Base-by-base conservation (phyloP, 2,113 vertebrate genomes). In the Noturus placidus region DNA sequence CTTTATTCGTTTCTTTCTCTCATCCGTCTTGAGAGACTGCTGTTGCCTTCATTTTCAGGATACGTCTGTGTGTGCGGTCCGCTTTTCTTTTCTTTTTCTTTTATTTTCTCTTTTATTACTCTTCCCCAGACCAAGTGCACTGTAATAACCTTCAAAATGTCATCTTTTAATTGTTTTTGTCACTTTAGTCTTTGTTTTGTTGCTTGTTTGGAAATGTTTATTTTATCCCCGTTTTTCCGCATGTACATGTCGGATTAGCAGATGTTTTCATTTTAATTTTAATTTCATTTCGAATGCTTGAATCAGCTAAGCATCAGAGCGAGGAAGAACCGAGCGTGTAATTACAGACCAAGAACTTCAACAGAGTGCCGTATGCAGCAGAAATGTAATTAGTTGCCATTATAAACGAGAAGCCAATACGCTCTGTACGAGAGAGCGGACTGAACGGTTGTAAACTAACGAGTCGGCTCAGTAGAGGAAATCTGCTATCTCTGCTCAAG, bases 61-160 rank as follows among this genome's bases (percentile, higher is more conserved):
- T 89, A 76, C 87, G 88, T 93, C 91, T 46, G 78, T 46, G 54
- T 70, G 65, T 80, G 79, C 10, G 63, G 59, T 84, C 78, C 86
- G 30, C 22, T 74, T 57, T 69, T 79, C 5, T 46, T 79, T 82
- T 57, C 78, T 46, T 63, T 69, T 86, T 67, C 57, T 20, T 82
- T 91, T 88, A 72, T 65, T 56, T 74, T 77, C 30, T 88, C 25
- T 33, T 46, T 82, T 65, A 56, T 6, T 83, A 90, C 87, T 57
- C 74, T 20, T 17, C 69, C 93, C 90, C 91, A 94, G 92, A 94
- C 93, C 93, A 94, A 95, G 92, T 94, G 94, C 95, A 95, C 94
- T 95, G 94, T 95, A 92, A 92, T 93, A 92, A 90, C 83, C 69
- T 80, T 88, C 63, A 42, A 86, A 87, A 65, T 88, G 85, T 91